Conservation (phyloP, 2,113 vertebrate genomes). For the Zosterops japonicus region DNA sequence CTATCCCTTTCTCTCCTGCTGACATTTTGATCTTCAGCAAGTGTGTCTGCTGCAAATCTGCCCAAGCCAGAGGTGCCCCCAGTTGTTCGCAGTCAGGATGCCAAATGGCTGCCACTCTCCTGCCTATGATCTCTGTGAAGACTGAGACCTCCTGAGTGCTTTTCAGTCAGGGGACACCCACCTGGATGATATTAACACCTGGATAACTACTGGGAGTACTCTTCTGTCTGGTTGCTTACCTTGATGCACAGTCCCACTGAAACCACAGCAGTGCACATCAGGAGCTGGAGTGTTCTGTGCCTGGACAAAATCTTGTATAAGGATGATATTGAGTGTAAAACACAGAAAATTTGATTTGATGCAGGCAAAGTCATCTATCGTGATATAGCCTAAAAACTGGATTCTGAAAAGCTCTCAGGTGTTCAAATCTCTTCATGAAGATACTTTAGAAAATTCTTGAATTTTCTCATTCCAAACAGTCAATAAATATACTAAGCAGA, state of each 20-base stretch:
- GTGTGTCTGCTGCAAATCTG: neutral
- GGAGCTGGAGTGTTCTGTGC: neutral
- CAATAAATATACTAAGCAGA: neutral
- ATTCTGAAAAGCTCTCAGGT: neutral
- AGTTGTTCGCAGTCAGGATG: neutral
- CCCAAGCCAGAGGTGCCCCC: neutral
- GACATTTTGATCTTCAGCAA: fast-evolving
- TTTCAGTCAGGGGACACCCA: neutral
- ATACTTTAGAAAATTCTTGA: neutral
- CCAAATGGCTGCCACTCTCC: neutral
- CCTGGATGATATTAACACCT: neutral
- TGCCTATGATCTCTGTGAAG: neutral
- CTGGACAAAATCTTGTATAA: neutral
- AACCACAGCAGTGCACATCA: neutral
- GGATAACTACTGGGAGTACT: neutral
- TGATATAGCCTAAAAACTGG: neutral
- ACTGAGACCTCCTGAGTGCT: neutral
- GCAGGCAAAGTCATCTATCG: neutral
- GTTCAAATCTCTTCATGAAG: neutral
- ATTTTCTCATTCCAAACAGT: neutral
- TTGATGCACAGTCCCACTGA: neutral
- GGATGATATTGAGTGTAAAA: neutral
- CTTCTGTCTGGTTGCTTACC: neutral
- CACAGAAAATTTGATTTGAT: neutral
- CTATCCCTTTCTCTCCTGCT: neutral